Conservation (phyloP, 2,888 invertebrate genomes). For the Heliconius ethilla region DNA sequence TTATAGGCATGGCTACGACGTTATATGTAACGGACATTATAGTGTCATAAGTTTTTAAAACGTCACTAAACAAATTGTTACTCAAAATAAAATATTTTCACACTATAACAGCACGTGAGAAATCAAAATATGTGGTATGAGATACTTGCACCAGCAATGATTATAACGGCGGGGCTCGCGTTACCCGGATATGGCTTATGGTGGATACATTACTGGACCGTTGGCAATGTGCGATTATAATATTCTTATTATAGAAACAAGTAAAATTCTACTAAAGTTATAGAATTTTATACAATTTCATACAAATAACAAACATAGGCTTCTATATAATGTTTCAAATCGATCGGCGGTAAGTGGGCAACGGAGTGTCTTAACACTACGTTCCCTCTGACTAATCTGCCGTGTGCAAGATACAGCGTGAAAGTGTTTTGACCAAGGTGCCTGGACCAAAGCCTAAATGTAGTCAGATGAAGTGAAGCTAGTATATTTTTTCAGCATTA, state of each 20-base stretch:
- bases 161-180: constrained; percentile 29
- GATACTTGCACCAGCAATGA: constrained; percentile 31
- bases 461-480: neutral
- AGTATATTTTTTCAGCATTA: constrained; percentile 29
- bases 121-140: constrained; percentile 37
- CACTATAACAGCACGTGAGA: neutral
- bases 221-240: constrained; percentile 37
- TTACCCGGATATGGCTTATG: constrained; percentile 37
- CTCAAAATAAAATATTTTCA: neutral
- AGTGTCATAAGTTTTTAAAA: neutral
- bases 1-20: neutral
- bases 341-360: no score
- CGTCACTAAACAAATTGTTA: neutral
- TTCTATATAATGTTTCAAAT: neutral
- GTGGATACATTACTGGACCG: constrained; percentile 38
- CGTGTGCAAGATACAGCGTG: no score
- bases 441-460: neutral
- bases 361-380: no score
- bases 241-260: neutral
- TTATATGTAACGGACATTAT: no score
- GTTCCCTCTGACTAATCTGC: no score
- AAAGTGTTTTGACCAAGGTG: neutral
- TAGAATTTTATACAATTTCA: no score
- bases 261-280: neutral
- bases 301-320: no score